These are phyloP conservation scores for Micronycteris hirsuta DNA, from an alignment of 2,113 vertebrate genomes.

Conservation along the genomic window DNA sequence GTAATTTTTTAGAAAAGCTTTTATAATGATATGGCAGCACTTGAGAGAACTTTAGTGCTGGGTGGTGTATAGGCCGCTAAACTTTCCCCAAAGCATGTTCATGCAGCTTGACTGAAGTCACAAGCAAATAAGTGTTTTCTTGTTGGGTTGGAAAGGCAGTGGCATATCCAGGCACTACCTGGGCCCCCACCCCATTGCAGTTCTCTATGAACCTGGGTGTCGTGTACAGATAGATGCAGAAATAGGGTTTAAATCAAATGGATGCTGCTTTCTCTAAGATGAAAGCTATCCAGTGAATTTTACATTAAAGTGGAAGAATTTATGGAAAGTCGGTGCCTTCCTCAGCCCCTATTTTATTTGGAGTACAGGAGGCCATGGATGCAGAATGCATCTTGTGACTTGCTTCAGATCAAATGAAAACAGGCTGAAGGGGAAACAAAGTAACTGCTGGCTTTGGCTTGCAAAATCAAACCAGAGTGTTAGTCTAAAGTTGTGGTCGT, in stretches of 20 bases:
- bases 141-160: neutral
- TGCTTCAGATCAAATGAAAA: neutral
- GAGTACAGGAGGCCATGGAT: neutral
- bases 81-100: neutral
- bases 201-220: neutral
- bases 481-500: neutral
- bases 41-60: neutral
- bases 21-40: neutral
- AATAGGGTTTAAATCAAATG: neutral
- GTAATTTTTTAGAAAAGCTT: neutral
- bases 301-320: neutral
- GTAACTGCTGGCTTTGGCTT: neutral
- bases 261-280: neutral
- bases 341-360: neutral
- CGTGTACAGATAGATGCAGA: neutral
- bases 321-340: neutral
- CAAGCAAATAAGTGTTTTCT: neutral
- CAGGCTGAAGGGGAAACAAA: neutral
- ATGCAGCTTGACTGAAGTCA: neutral
- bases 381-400: neutral
- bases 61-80: neutral
- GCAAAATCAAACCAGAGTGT: neutral
- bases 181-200: fast-evolving
- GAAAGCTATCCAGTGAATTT: neutral
- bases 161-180: neutral